These are phyloP conservation scores for Druon quercuslanigerum DNA, from an alignment of 1,140 invertebrate species.

Conservation along the genomic window DNA sequence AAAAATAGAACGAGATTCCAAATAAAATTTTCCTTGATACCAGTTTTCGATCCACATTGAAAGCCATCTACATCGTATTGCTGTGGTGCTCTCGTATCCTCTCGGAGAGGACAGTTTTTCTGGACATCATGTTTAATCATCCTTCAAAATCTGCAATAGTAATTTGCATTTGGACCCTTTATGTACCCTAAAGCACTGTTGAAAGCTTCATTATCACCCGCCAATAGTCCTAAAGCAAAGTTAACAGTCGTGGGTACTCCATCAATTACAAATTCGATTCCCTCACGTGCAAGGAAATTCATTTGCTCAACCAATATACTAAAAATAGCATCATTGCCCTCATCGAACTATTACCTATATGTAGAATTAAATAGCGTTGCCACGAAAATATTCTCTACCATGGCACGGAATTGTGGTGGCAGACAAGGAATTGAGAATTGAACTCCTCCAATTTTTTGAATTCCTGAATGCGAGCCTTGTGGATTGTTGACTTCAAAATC, in stretches of 20 bases:
- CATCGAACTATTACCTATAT: conserved; percentile 4
- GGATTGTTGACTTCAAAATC: conserved; percentile 9
- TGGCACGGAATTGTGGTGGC: conserved; percentile 24
- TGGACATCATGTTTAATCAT: background rate
- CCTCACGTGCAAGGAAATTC: background rate
- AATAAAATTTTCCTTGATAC: background rate
- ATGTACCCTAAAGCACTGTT: conserved; percentile 27
- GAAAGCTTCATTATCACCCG: conserved; percentile 32
- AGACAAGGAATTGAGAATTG: conserved; percentile 36
- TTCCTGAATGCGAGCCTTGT: conserved; percentile 6
- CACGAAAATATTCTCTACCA: conserved; percentile 31
- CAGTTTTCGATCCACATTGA: background rate
- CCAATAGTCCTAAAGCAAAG: conserved; percentile 27
- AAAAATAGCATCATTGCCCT: conserved; percentile 35
- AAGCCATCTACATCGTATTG: background rate
- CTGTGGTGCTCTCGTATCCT: background rate
- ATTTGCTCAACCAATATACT: conserved; percentile 26
- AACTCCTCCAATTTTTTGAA: conserved; percentile 39
- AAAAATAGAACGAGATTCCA: background rate
- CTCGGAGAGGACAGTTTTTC: background rate
- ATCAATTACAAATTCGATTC: no score
- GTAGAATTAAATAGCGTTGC: conserved; percentile 4
- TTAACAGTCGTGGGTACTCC: background rate
- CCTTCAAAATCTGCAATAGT: conserved; percentile 31
- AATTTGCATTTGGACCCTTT: background rate